Conservation (phyloP, 2,113 vertebrate genomes). For the Ochotona curzoniae region DNA sequence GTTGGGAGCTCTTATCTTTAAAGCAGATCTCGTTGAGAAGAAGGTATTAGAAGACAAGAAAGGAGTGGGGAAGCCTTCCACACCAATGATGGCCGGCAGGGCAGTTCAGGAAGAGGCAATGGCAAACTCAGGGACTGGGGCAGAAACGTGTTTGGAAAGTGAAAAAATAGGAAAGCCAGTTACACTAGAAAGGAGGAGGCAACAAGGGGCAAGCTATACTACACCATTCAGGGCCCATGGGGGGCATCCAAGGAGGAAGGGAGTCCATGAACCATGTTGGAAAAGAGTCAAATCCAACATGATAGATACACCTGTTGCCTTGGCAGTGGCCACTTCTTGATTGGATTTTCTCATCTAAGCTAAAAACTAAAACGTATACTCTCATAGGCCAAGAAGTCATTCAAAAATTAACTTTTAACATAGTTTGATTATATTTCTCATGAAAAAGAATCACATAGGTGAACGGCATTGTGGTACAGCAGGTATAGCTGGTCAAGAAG, state of each 20-base stretch:
- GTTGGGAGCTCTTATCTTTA: not conserved
- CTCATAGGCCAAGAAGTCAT: not conserved
- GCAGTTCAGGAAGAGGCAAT: not conserved
- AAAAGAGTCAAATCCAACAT: not conserved
- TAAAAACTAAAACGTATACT: not conserved
- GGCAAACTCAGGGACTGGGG: not conserved
- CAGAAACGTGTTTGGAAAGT: not conserved
- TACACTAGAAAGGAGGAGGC: not conserved
- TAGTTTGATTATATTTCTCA: not conserved
- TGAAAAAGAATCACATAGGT: not conserved
- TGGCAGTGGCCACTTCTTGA: not conserved
- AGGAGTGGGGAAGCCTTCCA: not conserved
- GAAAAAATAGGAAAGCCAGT: not conserved
- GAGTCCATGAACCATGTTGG: not conserved
- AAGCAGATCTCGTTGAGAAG: not conserved
- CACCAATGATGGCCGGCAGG: not conserved
- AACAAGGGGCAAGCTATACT: not conserved
- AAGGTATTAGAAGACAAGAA: not conserved
- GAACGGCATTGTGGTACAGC: too few relatives aligned
- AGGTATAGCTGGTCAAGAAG: too few relatives aligned
- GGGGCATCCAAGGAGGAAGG: not conserved
- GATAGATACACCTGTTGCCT: not conserved
- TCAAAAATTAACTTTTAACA: slow-evolving; percentile 34
- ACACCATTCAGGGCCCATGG: accelerated
- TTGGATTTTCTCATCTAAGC: not conserved